phyloP scores from a whole-genome alignment of 1,140 invertebrate species.

The Pteromalus puparum region DNA sequence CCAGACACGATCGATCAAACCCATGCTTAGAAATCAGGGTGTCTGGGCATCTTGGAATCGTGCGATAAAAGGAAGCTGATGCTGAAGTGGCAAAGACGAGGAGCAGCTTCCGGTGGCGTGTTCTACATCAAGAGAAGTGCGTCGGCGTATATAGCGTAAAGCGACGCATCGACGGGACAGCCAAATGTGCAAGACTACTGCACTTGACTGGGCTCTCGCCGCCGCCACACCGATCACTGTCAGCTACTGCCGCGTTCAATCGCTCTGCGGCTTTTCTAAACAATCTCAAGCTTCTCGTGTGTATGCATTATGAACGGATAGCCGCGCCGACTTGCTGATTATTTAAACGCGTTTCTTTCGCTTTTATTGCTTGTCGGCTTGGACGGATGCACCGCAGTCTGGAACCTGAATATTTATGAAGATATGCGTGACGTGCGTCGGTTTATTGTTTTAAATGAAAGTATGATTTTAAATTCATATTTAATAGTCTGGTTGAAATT shows the following conservation, averaged over 20 bases:
- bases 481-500: too few relatives aligned
- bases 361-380: not conserved
- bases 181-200: constrained; percentile 42
- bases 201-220: constrained; percentile 49
- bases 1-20: constrained; percentile 12
- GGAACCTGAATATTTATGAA: too few relatives aligned
- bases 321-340: not conserved
- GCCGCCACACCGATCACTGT: constrained; percentile 14
- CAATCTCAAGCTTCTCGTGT: not conserved
- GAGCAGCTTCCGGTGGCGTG: constrained; percentile 63
- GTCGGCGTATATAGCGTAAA: constrained; percentile 23
- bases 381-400: too few relatives aligned
- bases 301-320: not conserved
- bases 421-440: too few relatives aligned
- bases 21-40: not conserved
- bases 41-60: constrained; percentile 38
- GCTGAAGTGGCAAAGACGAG: constrained; percentile 58
- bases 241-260: not conserved
- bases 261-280: not conserved
- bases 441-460: too few relatives aligned
- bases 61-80: constrained; percentile 53
- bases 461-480: not conserved
- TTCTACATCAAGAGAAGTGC: constrained; percentile 56
- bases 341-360: not conserved
- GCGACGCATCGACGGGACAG: constrained; percentile 16